Conservation (phyloP, 1,140 invertebrate genomes). For the Nephila pilipes region DNA sequence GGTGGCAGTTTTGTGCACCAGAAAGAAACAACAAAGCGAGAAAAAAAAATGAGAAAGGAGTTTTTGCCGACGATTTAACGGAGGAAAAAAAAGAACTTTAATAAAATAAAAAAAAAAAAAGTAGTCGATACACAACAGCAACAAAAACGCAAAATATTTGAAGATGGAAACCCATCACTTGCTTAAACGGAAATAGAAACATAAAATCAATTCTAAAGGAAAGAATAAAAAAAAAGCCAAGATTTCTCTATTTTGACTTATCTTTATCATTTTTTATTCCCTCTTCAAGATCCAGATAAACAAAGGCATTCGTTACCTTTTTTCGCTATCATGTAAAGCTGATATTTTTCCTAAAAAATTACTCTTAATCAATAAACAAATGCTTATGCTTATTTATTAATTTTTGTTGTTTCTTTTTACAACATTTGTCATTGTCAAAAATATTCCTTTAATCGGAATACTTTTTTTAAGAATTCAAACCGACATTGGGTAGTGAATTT, state of each 20-base stretch:
- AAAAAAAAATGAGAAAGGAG: background rate
- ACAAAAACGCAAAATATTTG: background rate
- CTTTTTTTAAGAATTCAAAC: background rate
- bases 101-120: slow-evolving; percentile 10
- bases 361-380: background rate
- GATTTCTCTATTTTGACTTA: background rate
- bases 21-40: background rate
- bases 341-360: too few relatives aligned
- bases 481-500: too few relatives aligned
- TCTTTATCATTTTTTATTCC: background rate
- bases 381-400: background rate
- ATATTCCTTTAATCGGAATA: background rate
- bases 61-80: slow-evolving; percentile 19
- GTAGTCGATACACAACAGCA: background rate
- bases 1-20: background rate
- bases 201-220: background rate
- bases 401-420: background rate
- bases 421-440: background rate
- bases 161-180: background rate
- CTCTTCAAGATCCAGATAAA: background rate
- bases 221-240: background rate
- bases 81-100: background rate
- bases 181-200: background rate
- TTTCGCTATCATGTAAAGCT: too few relatives aligned
- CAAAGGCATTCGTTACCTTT: background rate